phyloP scores from a whole-genome alignment of 2,113 vertebrate genomes.

The Sinosuthora webbiana region DNA sequence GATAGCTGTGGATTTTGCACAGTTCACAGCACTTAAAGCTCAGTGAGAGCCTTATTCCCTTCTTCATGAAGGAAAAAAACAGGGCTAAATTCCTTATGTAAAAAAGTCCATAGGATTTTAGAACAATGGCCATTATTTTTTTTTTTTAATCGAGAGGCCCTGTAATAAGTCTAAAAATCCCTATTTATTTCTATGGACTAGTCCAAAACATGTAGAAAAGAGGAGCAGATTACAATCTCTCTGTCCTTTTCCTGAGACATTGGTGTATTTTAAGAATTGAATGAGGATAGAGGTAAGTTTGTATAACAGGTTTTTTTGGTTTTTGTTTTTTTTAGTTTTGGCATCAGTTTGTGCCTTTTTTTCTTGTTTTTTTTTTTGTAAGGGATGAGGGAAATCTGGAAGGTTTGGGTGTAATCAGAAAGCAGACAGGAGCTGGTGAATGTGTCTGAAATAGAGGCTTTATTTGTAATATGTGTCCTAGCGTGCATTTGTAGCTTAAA shows the following conservation, averaged over 20 bases:
- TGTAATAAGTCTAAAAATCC: neutral
- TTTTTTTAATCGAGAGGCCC: neutral
- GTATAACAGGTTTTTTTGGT: neutral
- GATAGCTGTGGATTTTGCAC: neutral
- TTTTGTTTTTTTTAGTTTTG: conserved; percentile 5
- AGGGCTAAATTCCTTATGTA: neutral
- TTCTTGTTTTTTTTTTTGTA: neutral
- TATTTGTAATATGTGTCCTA: conserved; percentile 24
- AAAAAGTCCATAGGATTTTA: neutral
- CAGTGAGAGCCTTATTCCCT: neutral
- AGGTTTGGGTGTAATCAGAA: conserved; percentile 19
- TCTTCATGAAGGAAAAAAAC: neutral
- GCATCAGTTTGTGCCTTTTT: neutral
- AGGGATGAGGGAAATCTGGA: neutral
- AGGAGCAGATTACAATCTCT: neutral
- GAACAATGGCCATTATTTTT: neutral
- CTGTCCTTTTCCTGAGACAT: neutral
- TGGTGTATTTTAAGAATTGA: neutral
- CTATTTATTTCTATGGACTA: neutral
- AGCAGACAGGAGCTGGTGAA: neutral
- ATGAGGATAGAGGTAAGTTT: neutral
- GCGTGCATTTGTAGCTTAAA: neutral
- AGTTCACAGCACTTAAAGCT: neutral
- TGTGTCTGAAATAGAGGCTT: conserved; percentile 2
- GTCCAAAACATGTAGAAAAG: neutral